A percentile compares a stretch with the other conserved stretches of the same genome.
Conservation (phyloP, 2,113 vertebrate species). For the Myanophis thanlyinensis region DNA sequence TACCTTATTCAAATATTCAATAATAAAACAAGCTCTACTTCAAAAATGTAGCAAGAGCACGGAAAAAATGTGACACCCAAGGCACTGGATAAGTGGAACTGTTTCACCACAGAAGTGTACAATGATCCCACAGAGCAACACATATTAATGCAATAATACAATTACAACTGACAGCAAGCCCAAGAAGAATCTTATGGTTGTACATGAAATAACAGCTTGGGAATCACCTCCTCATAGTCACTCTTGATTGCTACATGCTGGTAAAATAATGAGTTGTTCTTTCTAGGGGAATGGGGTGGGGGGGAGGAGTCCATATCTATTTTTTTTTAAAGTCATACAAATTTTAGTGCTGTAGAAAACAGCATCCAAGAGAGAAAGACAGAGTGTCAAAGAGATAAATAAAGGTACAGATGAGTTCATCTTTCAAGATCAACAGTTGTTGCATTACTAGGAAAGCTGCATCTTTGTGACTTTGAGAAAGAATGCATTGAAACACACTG, state of each 20-base stretch:
- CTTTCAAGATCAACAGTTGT: background rate
- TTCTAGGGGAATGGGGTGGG: background rate
- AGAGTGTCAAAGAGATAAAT: background rate
- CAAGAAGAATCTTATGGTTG: conserved; percentile 18
- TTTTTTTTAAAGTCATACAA: background rate
- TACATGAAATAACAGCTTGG: conserved; percentile 33
- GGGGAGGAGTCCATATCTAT: background rate
- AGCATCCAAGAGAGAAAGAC: background rate
- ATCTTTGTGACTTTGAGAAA: background rate
- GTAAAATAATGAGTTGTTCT: conserved; percentile 21
- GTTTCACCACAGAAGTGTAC: background rate
- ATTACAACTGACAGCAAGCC: background rate
- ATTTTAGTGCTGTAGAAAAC: background rate
- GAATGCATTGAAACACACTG: background rate
- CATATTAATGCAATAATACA: conserved; percentile 7
- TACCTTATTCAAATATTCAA: conserved; percentile 1
- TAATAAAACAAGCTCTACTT: conserved; percentile 9
- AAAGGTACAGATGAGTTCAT: background rate
- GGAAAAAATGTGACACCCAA: background rate
- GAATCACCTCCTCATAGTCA: conserved; percentile 9
- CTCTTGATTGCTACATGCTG: conserved; percentile 8
- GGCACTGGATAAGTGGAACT: background rate
- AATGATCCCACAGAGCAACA: conserved; percentile 1
- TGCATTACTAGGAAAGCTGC: background rate
- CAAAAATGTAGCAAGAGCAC: background rate